These are phyloP conservation scores for Dunckerocampus dactyliophorus DNA, from an alignment of 2,113 vertebrate species.

Conservation along the genomic window DNA sequence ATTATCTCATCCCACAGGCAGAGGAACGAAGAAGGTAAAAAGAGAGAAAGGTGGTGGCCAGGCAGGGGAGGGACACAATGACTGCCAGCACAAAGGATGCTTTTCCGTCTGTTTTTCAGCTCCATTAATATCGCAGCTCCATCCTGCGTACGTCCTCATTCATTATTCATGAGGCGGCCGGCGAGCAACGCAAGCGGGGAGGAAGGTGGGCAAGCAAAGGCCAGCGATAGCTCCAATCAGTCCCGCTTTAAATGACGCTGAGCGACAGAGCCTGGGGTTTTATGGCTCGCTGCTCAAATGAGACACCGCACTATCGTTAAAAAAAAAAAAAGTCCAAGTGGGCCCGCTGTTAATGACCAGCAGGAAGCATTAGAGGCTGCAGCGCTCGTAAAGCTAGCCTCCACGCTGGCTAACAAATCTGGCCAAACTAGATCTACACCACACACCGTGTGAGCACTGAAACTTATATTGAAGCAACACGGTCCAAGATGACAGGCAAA, in stretches of 20 bases:
- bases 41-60: constrained; percentile 7
- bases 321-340: constrained; percentile 81
- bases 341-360: constrained; percentile 86
- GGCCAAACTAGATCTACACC: constrained; percentile 26
- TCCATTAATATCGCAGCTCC: constrained; percentile 87
- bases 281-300: constrained; percentile 67
- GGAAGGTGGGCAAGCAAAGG: constrained; percentile 82
- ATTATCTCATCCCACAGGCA: constrained; percentile 27
- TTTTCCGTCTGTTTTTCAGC: constrained; percentile 80
- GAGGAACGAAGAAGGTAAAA: constrained; percentile 26
- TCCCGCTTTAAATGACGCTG: constrained; percentile 94
- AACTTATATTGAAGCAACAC: constrained; percentile 11
- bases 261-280: constrained; percentile 92
- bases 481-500: neutral
- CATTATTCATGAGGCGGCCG: constrained; percentile 95
- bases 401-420: constrained; percentile 53
- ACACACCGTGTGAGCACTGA: constrained; percentile 17
- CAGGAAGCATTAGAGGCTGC: constrained; percentile 83
- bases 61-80: constrained; percentile 56
- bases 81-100: constrained; percentile 73
- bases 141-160: constrained; percentile 87
- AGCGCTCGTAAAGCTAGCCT: constrained; percentile 66
- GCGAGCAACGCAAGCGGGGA: constrained; percentile 65
- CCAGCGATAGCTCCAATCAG: constrained; percentile 91
- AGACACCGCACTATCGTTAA: constrained; percentile 74